Evolutionary conservation across 37 sponge, comb jelly and placozoan species (phyloP), one percentile per base, ranked within the genome.

Genomic region (Petrosia ficiformis): DNA sequence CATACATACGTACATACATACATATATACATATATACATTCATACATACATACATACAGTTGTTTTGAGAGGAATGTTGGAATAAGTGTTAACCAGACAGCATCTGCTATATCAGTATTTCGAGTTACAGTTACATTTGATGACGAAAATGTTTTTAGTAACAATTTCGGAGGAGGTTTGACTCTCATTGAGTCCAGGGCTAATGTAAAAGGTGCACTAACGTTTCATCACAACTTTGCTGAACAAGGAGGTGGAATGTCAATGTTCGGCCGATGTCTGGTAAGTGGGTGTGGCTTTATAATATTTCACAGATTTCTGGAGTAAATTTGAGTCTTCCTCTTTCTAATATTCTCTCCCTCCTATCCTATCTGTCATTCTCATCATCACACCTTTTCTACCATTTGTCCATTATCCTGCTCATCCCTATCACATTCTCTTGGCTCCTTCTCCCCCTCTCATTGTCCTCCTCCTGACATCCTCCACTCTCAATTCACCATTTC

Each of bases 221-320:
- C 42, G 1, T 57, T 89, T 44, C 58, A 70, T 48, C 24, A 39
- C 0, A 89, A 89, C 52, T 59, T 65, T 61, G 89, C 89, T 24
- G 76, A 68, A 32, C 78, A 74, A 80, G 89, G 89, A 56, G 89
- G 76, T 26, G 84, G 84, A 4, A 0, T 89, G 1, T 80, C 84
- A 57, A 69, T 83, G 75, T 74, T 73, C 71, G 89, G 84, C 2
- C 22, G 84, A 1, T 84, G 89, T 52, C 39, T 89, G 83, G 89
- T 89, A 41, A 71, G 79, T 63, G n/a, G n/a, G n/a, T n/a, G n/a
- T n/a, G n/a, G n/a, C n/a, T n/a, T n/a, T n/a, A n/a, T n/a, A n/a
- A 2, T 5, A n/a, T n/a, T n/a, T n/a, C n/a, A n/a, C n/a, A n/a
- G n/a, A n/a, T n/a, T n/a, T n/a, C n/a, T n/a, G n/a, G n/a, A n/a